Conservation (phyloP, 2,888 invertebrate species). For the Aspidiotus rigidus region DNA sequence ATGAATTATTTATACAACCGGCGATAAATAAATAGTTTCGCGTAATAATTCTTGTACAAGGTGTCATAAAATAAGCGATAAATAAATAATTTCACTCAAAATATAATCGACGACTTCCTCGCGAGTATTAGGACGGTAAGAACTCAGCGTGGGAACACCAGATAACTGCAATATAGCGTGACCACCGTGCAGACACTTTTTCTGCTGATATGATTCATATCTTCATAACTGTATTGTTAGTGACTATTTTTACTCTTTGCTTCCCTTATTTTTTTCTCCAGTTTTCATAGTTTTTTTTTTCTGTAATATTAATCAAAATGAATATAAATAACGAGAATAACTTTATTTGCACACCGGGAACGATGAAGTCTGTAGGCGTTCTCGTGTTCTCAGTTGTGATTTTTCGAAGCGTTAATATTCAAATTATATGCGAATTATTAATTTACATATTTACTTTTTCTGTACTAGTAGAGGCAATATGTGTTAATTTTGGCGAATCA, state of each 20-base stretch:
- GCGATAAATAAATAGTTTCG: conserved; percentile 15
- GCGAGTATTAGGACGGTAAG: conserved; percentile 9
- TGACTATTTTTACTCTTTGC: too few species aligned
- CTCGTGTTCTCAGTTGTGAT: background rate
- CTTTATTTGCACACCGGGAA: conserved; percentile 14
- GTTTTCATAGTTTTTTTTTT: conserved; percentile 6
- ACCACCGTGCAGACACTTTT: conserved; percentile 28
- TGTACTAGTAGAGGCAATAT: too few species aligned
- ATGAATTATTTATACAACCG: background rate
- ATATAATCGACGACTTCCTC: conserved; percentile 28
- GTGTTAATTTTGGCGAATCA: too few species aligned
- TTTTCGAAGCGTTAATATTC: too few species aligned
- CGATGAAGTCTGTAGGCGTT: conserved; percentile 16
- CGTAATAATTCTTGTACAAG: conserved; percentile 23
- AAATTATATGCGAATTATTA: too few species aligned
- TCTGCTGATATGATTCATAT: conserved; percentile 22
- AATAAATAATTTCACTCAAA: conserved; percentile 26
- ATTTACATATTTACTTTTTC: too few species aligned
- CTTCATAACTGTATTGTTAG: conserved; percentile 14
- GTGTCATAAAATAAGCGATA: conserved; percentile 4
- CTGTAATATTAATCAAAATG: conserved; percentile 8
- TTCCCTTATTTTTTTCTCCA: conserved; percentile 9
- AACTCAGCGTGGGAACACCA: conserved; percentile 28
- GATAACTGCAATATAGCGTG: conserved; percentile 18
- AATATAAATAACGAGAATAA: conserved; percentile 24